Percentiles rank a stretch among this genome's conserved stretches.
phyloP scores from a whole-genome alignment of 2,113 vertebrate species.

The human region GRCh38 chr9:32239501-32240000 shows the following conservation, averaged over 20 bases:
- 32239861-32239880: background rate
- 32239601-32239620: background rate
- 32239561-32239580: background rate
- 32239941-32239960: background rate
- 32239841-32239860: background rate
- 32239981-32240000: background rate
- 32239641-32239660: background rate
- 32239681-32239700: background rate
- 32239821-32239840: background rate
- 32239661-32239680: background rate
- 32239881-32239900: background rate
- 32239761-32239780: background rate
- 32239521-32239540: background rate
- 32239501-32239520: background rate
- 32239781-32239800: background rate
- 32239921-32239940: background rate
- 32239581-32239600: background rate
- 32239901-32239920: background rate
- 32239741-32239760: background rate
- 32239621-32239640: background rate
- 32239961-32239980: background rate
- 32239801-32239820: background rate
- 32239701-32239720: background rate
- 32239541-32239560: background rate
- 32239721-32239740: background rate